Percentiles rank a stretch among this genome's conserved stretches.
Evolutionary conservation across 1,140 invertebrate species (phyloP).

Genomic region (Nylanderia fulva): DNA sequence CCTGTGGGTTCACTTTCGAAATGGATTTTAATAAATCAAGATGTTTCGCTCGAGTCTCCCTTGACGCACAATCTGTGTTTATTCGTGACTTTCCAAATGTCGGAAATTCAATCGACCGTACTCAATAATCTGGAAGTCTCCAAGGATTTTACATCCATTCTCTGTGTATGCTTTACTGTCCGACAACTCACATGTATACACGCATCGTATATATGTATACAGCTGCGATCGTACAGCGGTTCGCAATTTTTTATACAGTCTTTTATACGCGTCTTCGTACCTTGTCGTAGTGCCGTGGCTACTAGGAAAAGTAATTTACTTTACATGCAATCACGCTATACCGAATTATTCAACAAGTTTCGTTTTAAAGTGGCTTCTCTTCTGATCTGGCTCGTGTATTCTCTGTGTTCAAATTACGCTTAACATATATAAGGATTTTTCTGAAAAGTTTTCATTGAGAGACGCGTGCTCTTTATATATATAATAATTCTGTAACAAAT

Average conservation of each 20-base stretch:
- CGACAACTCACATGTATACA: neutral
- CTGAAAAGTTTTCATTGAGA: neutral
- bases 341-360: constrained; percentile 65
- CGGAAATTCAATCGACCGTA: constrained; percentile 61
- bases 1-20: neutral
- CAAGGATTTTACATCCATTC: constrained; percentile 66
- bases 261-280: constrained; percentile 27
- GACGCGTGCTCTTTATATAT: neutral
- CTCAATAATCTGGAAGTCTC: constrained; percentile 68
- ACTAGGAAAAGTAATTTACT: constrained; percentile 71
- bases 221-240: constrained; percentile 60
- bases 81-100: constrained; percentile 25
- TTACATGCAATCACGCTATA: constrained; percentile 66
- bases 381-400: neutral
- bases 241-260: constrained; percentile 68
- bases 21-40: constrained; percentile 13
- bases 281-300: constrained; percentile 57
- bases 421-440: constrained; percentile 3
- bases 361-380: constrained; percentile 19
- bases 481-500: neutral
- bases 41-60: neutral
- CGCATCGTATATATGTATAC: neutral
- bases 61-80: constrained; percentile 24
- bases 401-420: neutral
- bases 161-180: constrained; percentile 41